Conservation (phyloP, 2,888 invertebrate species). For the Prosopocoilus inquinatus region DNA sequence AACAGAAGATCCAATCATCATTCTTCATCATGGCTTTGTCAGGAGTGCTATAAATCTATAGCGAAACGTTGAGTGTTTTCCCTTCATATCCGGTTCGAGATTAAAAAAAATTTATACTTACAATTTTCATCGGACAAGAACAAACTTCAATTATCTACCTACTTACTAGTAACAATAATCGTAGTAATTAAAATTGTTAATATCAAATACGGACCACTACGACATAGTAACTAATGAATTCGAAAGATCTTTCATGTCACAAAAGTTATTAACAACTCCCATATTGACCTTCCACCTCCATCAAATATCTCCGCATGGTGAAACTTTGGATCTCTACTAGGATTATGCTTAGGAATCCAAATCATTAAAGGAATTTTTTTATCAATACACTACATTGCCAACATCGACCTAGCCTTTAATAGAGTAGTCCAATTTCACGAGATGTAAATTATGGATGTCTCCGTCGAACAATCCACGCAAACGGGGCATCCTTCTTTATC, state of each 20-base stretch:
- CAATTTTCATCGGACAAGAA: no score
- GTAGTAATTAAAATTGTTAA: no score
- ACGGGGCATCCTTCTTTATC: constrained; percentile 73
- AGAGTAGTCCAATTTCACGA: constrained; percentile 68
- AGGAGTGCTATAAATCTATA: no score
- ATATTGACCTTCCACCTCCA: constrained; percentile 61
- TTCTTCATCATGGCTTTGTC: no score
- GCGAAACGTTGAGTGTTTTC: no score
- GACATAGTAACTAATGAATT: constrained; percentile 54
- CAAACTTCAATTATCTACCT: no score
- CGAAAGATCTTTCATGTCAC: constrained; percentile 53
- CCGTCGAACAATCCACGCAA: constrained; percentile 60
- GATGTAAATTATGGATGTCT: constrained; percentile 55
- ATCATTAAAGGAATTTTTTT: constrained; percentile 66
- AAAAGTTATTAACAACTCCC: constrained; percentile 59
- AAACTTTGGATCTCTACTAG: constrained; percentile 69
- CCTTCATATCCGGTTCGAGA: no score
- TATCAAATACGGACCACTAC: constrained; percentile 62
- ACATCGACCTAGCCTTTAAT: constrained; percentile 63
- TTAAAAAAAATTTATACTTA: no score
- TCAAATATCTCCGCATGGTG: constrained; percentile 63
- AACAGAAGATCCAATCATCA: no score
- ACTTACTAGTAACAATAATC: no score
- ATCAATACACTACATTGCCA: constrained; percentile 67
- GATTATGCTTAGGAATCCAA: constrained; percentile 66